A percentile compares a stretch with the other conserved stretches of the same genome.
These are phyloP conservation scores for Prunella fulvescens DNA, from an alignment of 2,113 vertebrate genomes.

Conservation along the genomic window DNA sequence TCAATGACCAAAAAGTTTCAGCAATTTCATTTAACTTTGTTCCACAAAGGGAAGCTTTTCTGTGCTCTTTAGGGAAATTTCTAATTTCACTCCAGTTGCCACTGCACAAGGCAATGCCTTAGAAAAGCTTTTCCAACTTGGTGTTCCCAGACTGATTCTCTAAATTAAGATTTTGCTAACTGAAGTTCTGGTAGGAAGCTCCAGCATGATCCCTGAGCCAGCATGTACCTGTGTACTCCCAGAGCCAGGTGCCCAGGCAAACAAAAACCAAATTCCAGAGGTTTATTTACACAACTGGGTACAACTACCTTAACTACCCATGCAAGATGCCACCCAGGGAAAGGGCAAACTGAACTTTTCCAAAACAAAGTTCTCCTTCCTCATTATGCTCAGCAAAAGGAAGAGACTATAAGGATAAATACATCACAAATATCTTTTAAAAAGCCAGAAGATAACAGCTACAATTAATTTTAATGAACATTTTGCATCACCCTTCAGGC, in stretches of 20 bases:
- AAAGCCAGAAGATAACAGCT: background rate
- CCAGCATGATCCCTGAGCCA: background rate
- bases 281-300: background rate
- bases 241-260: background rate
- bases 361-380: background rate
- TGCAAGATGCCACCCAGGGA: background rate
- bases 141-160: background rate
- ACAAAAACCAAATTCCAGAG: background rate
- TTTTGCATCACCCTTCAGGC: background rate
- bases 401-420: background rate
- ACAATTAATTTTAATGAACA: background rate
- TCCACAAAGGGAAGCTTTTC: background rate
- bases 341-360: background rate
- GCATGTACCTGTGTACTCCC: rapidly evolving
- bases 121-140: background rate
- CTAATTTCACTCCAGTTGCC: background rate
- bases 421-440: background rate
- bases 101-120: background rate
- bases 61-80: background rate
- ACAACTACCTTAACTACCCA: background rate
- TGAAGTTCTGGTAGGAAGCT: background rate
- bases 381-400: background rate
- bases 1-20: background rate
- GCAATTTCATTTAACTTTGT: background rate
- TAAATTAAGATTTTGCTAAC: background rate